Conservation (phyloP, 2,888 invertebrate genomes). For the Eilema depressum region DNA sequence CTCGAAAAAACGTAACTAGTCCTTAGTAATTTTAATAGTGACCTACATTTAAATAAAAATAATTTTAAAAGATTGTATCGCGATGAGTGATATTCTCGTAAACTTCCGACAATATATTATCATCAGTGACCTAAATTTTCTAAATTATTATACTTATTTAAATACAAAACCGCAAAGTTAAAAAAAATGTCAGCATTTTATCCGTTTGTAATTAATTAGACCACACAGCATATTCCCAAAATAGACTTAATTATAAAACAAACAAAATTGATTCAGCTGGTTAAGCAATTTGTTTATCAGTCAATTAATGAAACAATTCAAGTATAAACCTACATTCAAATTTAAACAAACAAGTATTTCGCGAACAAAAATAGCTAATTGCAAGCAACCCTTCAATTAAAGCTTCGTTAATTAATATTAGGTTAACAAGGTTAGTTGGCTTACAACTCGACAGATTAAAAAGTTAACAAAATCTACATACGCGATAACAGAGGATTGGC, state of each 20-base stretch:
- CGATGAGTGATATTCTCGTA: too few relatives aligned
- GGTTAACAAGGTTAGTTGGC: constrained; percentile 45
- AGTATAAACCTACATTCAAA: constrained; percentile 3
- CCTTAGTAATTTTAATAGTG: neutral
- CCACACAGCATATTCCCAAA: neutral
- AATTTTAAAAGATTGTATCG: too few relatives aligned
- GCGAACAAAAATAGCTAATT: constrained; percentile 34
- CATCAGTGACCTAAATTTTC: neutral
- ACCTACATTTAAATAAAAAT: neutral
- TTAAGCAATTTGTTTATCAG: constrained; percentile 1
- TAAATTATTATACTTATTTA: neutral
- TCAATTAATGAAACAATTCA: neutral
- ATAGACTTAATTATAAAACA: neutral
- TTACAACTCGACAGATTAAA: constrained; percentile 34
- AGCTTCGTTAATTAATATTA: constrained; percentile 42
- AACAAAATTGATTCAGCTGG: neutral
- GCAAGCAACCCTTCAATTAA: constrained; percentile 29
- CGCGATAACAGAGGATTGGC: neutral
- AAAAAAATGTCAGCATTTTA: neutral
- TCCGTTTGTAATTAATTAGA: neutral
- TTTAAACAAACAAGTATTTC: constrained; percentile 11
- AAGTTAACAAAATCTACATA: constrained; percentile 16
- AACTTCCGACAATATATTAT: too few relatives aligned
- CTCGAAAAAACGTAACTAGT: too few relatives aligned
- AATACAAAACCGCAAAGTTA: neutral